Evolutionary conservation across 2,888 invertebrate genomes (phyloP), one percentile per base, ranked within the genome.

Genomic region (Diplolepis rosae): DNA sequence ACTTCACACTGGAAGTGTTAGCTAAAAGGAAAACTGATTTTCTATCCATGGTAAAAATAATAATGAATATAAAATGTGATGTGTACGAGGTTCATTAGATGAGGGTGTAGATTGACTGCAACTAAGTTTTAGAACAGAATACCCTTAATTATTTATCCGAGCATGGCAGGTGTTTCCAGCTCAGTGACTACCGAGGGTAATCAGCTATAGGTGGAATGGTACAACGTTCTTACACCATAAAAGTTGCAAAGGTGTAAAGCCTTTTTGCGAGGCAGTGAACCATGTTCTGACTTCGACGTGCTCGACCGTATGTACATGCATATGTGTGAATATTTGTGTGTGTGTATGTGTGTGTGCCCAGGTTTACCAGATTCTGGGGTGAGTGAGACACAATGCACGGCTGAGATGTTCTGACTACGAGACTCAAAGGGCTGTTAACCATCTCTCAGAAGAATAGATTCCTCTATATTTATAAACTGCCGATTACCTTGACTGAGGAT

Each of bases 361-460:
- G 39, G 18, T 24, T 39, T 24, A 24, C 24, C 24, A 39, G 73
- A 68, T 71, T 66, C 71, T 74, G 72, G 69, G 70, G 71, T 71
- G 73, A 68, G 72, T 75, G 80, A 76, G 81, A 83, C 82, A 83
- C 80, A 79, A 82, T 81, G 82, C 81, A 85, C 83, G 84, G 84
- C 77, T 85, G 82, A 84, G 77, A 79, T 84, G 82, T 77, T 83
- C 39, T 77, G 71, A 77, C 78, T 77, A 77, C 81, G 84, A 82
- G 82, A 80, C 82, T 85, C 85, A 85, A 85, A 85, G 84, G 82
- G 82, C 75, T 78, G 81, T 82, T 82, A 83, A 80, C 80, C 24
- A 61, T 61, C 24, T 61, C 24, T 61, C 61, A 24, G 24, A 61
- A n/a, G 27, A 39, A 24, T 39, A 7, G 1, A 39, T 39, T 24